A percentile compares a stretch with the other conserved stretches of the same genome.
phyloP scores from a whole-genome alignment of 2,113 vertebrate genomes.

The Misgurnus anguillicaudatus region DNA sequence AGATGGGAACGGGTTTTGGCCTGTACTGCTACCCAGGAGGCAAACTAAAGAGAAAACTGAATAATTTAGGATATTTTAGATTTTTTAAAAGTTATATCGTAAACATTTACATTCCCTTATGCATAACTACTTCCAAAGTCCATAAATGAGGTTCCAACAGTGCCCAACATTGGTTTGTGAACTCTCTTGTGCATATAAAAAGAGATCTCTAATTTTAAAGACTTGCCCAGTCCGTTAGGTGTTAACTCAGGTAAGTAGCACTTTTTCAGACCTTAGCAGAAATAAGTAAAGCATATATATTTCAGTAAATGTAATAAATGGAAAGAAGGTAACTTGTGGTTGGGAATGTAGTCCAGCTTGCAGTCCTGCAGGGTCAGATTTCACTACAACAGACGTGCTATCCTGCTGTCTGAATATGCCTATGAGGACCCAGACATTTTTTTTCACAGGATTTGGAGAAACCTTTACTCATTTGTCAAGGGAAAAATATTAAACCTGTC shows the following conservation, averaged over 20 bases:
- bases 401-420: conserved; percentile 33
- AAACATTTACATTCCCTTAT: conserved; percentile 33
- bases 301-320: conserved; percentile 58
- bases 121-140: conserved; percentile 20
- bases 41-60: conserved; percentile 19
- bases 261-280: conserved; percentile 6
- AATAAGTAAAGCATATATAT: conserved; percentile 46
- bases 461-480: conserved; percentile 59
- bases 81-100: neutral
- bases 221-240: neutral
- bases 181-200: neutral
- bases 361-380: conserved; percentile 43
- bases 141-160: conserved; percentile 1
- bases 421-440: conserved; percentile 51
- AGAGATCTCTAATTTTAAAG: conserved; percentile 4
- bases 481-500: conserved; percentile 37
- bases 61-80: neutral
- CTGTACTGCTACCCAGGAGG: neutral
- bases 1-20: conserved; percentile 21
- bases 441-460: conserved; percentile 70
- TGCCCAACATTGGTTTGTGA: conserved; percentile 1
- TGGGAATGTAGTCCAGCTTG: conserved; percentile 33
- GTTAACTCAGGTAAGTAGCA: conserved; percentile 12
- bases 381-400: conserved; percentile 55
- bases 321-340: conserved; percentile 41